Evolutionary conservation across 2,888 invertebrate species (phyloP).

Genomic region (Tupiocoris notatus): DNA sequence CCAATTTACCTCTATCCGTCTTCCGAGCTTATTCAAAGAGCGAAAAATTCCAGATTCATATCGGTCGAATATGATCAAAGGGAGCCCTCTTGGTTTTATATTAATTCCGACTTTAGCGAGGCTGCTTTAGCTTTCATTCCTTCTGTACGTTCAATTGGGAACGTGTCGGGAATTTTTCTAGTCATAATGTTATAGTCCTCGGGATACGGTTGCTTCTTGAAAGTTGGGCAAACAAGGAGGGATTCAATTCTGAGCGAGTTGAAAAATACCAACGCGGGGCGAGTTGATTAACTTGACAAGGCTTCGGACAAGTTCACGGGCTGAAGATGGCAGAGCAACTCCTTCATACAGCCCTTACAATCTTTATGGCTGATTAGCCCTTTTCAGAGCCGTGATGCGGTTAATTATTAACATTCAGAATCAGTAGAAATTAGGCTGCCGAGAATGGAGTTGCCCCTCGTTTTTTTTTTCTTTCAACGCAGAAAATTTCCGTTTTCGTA

Average conservation of each 20-base stretch:
- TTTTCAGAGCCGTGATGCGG: background rate
- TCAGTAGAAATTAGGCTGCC: too few relatives aligned
- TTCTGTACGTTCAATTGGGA: background rate
- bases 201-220: too few relatives aligned
- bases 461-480: too few relatives aligned
- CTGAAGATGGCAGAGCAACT: background rate
- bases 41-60: background rate
- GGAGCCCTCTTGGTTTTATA: background rate
- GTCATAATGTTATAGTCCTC: too few relatives aligned
- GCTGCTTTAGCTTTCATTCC: background rate
- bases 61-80: background rate
- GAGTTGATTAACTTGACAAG: background rate
- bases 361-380: background rate
- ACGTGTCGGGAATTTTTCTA: background rate
- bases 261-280: background rate
- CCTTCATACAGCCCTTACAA: background rate
- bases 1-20: too few relatives aligned
- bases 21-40: too few relatives aligned
- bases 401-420: background rate
- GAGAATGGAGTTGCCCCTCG: too few relatives aligned
- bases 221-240: background rate
- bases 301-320: background rate
- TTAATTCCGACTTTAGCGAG: background rate
- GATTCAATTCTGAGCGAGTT: background rate
- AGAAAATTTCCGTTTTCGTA: too few relatives aligned